These are phyloP conservation scores for Gracilinanus agilis DNA, from an alignment of 2,113 vertebrate genomes.

Conservation along the genomic window DNA sequence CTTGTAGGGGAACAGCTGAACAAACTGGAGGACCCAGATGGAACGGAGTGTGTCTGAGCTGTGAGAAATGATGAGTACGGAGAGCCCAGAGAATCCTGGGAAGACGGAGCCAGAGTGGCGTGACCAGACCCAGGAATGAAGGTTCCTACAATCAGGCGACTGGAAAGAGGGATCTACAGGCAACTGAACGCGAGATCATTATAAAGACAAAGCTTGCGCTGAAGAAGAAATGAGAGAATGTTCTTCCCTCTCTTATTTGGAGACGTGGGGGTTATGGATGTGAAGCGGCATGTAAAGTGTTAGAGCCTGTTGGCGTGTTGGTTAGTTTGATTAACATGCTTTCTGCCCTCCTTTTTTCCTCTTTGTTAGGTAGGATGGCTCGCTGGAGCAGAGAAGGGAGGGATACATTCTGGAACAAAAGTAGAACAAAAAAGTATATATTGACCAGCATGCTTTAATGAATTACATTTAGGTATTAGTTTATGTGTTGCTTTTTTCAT, in stretches of 20 bases:
- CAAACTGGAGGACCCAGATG: background rate
- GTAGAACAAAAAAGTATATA: background rate
- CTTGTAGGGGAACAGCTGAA: background rate
- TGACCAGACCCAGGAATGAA: background rate
- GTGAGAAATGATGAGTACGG: background rate
- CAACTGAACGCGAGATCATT: background rate
- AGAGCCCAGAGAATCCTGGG: background rate
- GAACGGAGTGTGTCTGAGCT: background rate
- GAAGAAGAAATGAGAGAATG: background rate
- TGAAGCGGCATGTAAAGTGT: background rate
- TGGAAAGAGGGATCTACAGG: background rate
- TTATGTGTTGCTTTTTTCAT: background rate
- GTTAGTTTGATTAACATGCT: background rate
- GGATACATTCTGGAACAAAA: background rate
- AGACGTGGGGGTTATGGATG: background rate
- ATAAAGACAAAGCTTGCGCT: background rate
- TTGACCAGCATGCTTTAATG: background rate
- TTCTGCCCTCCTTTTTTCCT: background rate
- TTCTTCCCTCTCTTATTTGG: background rate
- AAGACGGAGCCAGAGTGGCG: background rate
- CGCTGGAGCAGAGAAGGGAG: background rate
- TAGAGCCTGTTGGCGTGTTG: background rate
- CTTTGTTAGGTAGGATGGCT: background rate
- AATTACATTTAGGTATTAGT: background rate
- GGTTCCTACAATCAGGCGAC: background rate